These are phyloP conservation scores for Spilarctia lutea DNA, from an alignment of 2,888 invertebrate species.

Conservation along the genomic window DNA sequence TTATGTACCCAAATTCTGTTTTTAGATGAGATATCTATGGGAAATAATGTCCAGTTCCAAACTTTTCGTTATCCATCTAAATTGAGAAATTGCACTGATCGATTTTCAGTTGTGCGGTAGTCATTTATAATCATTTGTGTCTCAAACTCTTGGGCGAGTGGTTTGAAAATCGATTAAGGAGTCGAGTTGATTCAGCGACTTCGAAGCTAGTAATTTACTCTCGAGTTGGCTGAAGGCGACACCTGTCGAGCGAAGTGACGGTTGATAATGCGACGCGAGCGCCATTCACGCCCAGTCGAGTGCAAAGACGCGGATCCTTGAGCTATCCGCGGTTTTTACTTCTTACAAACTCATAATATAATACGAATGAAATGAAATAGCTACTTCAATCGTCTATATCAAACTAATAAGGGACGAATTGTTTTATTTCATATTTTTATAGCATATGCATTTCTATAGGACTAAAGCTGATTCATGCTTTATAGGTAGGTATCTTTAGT, in stretches of 20 bases:
- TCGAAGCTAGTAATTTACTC: constrained; percentile 85
- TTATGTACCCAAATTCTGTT: constrained; percentile 1
- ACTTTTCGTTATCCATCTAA: constrained; percentile 25
- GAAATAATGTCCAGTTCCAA: neutral
- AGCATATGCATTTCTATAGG: neutral
- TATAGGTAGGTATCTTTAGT: constrained; percentile 41
- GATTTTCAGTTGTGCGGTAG: constrained; percentile 49
- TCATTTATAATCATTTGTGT: constrained; percentile 67
- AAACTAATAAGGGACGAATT: neutral
- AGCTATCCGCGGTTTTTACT: constrained; percentile 55
- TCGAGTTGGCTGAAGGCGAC: constrained; percentile 86
- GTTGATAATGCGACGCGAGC: constrained; percentile 83
- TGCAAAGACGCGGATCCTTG: constrained; percentile 67
- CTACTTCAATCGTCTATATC: constrained; percentile 3
- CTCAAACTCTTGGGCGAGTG: constrained; percentile 67
- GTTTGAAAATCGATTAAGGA: constrained; percentile 83
- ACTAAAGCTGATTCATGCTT: constrained; percentile 28
- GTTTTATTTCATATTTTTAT: constrained; percentile 12
- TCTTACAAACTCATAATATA: constrained; percentile 31
- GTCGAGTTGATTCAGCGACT: constrained; percentile 83
- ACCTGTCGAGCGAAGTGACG: constrained; percentile 85
- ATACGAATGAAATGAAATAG: constrained; percentile 24
- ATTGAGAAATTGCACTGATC: constrained; percentile 48
- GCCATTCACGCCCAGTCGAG: constrained; percentile 79
- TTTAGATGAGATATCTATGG: neutral